Evolutionary conservation across 35 echinoderm and acorn worm species (phyloP).

Genomic region (Apostichopus parvimensis): DNA sequence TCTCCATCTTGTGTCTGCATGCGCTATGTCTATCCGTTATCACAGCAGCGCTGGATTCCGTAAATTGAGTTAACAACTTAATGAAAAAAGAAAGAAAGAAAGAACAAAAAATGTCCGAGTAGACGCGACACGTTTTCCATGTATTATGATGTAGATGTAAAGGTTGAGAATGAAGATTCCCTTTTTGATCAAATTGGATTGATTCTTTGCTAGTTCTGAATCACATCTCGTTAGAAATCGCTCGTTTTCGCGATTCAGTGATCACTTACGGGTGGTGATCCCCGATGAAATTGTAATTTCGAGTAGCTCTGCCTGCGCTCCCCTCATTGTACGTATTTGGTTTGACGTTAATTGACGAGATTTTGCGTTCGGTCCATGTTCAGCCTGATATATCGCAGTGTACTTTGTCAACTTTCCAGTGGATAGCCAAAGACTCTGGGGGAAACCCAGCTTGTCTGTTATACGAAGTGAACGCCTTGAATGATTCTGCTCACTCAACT

Average conservation of each 20-base stretch:
- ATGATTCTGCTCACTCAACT: conserved; percentile 29
- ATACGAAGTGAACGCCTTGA: conserved; percentile 29
- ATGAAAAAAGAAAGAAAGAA: not conserved
- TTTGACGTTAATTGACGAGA: conserved; percentile 54
- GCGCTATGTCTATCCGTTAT: not conserved
- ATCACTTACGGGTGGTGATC: conserved; percentile 45
- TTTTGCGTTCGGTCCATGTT: conserved; percentile 42
- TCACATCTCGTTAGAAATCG: conserved; percentile 54
- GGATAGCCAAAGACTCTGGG: conserved; percentile 28
- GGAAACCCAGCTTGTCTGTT: conserved; percentile 39
- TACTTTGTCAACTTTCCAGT: conserved; percentile 58
- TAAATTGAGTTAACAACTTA: conserved; percentile 31
- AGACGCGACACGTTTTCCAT: conserved; percentile 15
- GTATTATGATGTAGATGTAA: conserved; percentile 26
- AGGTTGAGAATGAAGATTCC: not conserved
- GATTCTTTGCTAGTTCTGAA: conserved; percentile 35
- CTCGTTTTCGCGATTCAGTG: conserved; percentile 53
- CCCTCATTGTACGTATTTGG: conserved; percentile 30
- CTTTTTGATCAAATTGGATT: conserved; percentile 50
- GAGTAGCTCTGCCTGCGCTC: conserved; percentile 18
- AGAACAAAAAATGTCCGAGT: not conserved
- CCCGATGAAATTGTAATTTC: conserved; percentile 43
- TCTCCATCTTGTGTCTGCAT: not conserved
- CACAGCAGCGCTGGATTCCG: not conserved
- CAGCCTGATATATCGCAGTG: conserved; percentile 26